Conservation (phyloP, 2,888 invertebrate genomes). For the Eudemis profundana region DNA sequence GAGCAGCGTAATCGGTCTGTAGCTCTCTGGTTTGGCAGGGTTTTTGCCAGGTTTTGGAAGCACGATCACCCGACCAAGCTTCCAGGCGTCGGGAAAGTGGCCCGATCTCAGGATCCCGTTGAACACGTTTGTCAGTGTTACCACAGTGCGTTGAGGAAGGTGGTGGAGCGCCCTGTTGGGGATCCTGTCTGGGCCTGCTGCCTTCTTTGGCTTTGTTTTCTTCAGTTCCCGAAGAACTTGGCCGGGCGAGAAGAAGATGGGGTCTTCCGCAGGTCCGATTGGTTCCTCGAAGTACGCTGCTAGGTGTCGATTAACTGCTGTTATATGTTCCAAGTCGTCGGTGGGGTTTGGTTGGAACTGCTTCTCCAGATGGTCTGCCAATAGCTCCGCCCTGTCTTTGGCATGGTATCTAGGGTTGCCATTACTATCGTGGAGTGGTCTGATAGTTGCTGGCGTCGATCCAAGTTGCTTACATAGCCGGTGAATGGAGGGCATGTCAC, state of each 20-base stretch:
- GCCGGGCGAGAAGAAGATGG: conserved; percentile 10
- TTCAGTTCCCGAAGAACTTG: not conserved
- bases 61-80: conserved; percentile 33
- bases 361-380: conserved; percentile 25
- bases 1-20: conserved; percentile 29
- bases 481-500: conserved; percentile 13
- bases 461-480: conserved; percentile 15
- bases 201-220: conserved; percentile 3
- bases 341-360: conserved; percentile 36
- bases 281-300: not conserved
- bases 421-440: conserved; percentile 1
- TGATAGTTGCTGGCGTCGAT: not conserved
- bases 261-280: conserved; percentile 7
- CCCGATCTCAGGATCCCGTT: conserved; percentile 30
- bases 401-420: conserved; percentile 26
- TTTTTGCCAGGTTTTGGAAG: conserved; percentile 37
- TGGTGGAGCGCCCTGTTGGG: not conserved
- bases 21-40: conserved; percentile 19
- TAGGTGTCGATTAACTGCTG: conserved; percentile 7
- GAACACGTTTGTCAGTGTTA: conserved; percentile 6
- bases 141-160: conserved; percentile 15
- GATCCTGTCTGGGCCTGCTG: conserved; percentile 20
- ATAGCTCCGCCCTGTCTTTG: conserved; percentile 31
- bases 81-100: conserved; percentile 30
- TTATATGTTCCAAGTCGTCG: not conserved